Evolutionary conservation across 2,888 invertebrate genomes (phyloP), one percentile per base, ranked within the genome.

Genomic region (Sesia apiformis): DNA sequence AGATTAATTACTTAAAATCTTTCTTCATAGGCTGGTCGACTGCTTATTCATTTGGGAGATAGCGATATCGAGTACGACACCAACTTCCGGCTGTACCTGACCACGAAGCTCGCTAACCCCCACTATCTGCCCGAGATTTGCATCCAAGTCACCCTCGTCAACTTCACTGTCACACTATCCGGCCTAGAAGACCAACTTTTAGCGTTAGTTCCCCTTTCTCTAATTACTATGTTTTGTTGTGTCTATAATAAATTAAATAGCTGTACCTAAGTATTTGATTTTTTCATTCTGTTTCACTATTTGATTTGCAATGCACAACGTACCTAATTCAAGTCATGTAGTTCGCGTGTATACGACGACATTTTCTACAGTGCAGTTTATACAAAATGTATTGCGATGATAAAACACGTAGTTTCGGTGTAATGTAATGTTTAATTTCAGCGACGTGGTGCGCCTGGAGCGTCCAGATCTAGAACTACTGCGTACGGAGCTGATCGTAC

Each of bases 51-150:
- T 61, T 84, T 98, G 51, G 97, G 97, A 0, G 97, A 98, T 78
- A 93, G 93, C 55, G 93, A 96, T 61, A 94, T 98, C n/a, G 97
- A 98, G 67, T 98, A 97, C 78, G 96, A 97, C 74, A 76, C 87
- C 0, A 93, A 95, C 70, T 98, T 98, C 78, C 92, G 93, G 51
- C 91, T 98, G 52, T 98, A 97, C 76, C 93, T 98, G 71, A 97
- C 97, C 0, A 97, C 97, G 1, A 97, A 97, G 81, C 85, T 97
- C 55, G 92, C 96, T 0, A 98, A 98, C 89, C 98, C 98, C 0
- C 97, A 97, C 84, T 98, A 97, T 80, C 82, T 97, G 59, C 98
- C 98, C 0, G 97, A 98, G 63, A 93, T 97, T 58, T 97, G 97
- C 71, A 96, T 96, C 57, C 96, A 97, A 89, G 97, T 97, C 1